Evolutionary conservation across 1,140 invertebrate genomes (phyloP), one percentile per base, ranked within the genome.

Genomic region (Neelides sp.): DNA sequence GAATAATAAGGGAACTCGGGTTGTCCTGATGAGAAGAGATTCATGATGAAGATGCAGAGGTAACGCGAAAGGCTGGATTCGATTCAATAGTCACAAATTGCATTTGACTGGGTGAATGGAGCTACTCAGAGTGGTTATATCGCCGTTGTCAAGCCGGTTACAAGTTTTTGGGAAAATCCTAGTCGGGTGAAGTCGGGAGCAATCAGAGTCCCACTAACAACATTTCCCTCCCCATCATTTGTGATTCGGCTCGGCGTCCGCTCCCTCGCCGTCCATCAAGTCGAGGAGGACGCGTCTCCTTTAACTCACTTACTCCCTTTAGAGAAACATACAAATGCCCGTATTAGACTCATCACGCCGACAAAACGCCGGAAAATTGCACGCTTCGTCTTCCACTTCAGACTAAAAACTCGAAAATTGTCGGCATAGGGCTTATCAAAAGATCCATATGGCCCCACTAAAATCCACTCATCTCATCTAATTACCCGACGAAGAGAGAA

Each of bases 81-180:
- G 46, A 53, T 53, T 53, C 19, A 53, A 53, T 48, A 48, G 45
- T 41, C 27, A 46, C 32, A 53, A 53, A 53, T 53, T 53, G 40
- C 51, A 53, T 53, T 53, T 53, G 51, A 39, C 51, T 48, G 45
- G 23, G 39, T 53, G 51, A 53, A 53, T 53, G 40, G 51, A 53
- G 51, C 45, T 40, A 53, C 51, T 53, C 45, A 53, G 51, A 39
- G 51, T 45, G 51, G 44, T 53, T 53, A 48, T 32, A 53, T 40
- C 42, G 50, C 50, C 50, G 50, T 52, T 52, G 50, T 45, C 50
- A 43, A 30, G 35, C 51, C 20, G 44, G 51, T 52, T 52, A 47
- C 30, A 46, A 15, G 42, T 22, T 12, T 30, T 53, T 48, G n/a
- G n/a, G n/a, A n/a, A n/a, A n/a, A n/a, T n/a, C n/a, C n/a, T n/a